Base-by-base conservation (phyloP, 2,113 vertebrate genomes). In the Jaculus jaculus region DNA sequence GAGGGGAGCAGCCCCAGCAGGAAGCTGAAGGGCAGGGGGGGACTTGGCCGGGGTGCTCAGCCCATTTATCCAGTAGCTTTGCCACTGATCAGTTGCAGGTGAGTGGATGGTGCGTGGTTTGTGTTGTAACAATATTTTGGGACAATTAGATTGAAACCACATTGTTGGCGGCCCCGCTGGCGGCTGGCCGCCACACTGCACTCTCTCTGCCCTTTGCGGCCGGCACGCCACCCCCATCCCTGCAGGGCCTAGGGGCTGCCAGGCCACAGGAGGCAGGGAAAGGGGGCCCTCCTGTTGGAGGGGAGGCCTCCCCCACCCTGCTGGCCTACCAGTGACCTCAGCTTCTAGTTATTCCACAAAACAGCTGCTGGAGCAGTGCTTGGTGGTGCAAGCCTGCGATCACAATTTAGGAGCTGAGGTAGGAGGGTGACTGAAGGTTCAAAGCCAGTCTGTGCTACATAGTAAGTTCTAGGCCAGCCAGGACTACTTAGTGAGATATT, bases 71-170 rank as follows among this genome's bases (percentile, higher is more conserved):
- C 88, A 1, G 96, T 97, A 97, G 96, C 97, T n/a, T 93, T 58
- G 87, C 80, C 1, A 78, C 89, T 97, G 97, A 96, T 95, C 92
- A 96, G 89, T 96, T 97, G 97, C 97, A 97, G 97, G 96, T 71
- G 87, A 96, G 92, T 21, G 17, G 85, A 58, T 71, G 2, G 60
- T 96, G 94, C 95, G 92, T 94, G 97, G 97, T 95, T 89, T 89
- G 93, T 92, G 92, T 92, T 94, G 94, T 95, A 95, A 95, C 60
- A 83, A 94, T 93, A 92, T 95, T 97, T 95, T 94, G 96, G 96
- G 97, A 96, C 97, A 87, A 60, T 89, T 96, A 63, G 72, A 97
- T 96, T 92, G 95, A 95, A 98, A 98, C 96, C 97, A 96, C 95
- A 94, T 97, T 97, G 97, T 89, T 82, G 37, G 21, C 30, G 72